phyloP scores from a whole-genome alignment of 2,888 invertebrate genomes.

The Anthophora plumipes region DNA sequence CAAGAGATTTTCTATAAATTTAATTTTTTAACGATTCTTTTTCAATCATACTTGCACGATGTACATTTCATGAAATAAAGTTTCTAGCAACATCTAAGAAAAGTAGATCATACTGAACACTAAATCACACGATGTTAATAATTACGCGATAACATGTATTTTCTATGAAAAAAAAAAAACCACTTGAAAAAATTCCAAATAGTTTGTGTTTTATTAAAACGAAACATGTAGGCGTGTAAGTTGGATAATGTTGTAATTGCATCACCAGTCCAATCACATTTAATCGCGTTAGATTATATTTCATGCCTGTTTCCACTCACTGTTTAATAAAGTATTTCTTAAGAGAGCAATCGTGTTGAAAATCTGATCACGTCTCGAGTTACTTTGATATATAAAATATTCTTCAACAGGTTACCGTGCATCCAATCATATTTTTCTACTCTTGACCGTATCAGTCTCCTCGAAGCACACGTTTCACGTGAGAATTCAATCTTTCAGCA shows the following conservation, averaged over 20 bases:
- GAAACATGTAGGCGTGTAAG: too few relatives aligned
- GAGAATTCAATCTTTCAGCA: background rate
- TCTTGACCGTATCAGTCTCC: background rate
- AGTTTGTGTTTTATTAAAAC: too few relatives aligned
- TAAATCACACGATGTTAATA: too few relatives aligned
- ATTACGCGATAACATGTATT: too few relatives aligned
- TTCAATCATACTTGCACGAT: too few relatives aligned
- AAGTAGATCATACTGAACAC: too few relatives aligned
- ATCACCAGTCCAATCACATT: constrained; percentile 15
- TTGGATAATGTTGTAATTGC: constrained; percentile 10
- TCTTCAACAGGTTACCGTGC: background rate
- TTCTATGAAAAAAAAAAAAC: too few relatives aligned
- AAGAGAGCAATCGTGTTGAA: constrained; percentile 31
- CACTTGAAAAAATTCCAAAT: too few relatives aligned
- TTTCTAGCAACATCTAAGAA: too few relatives aligned
- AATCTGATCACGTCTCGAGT: constrained; percentile 15
- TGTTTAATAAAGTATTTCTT: constrained; percentile 34
- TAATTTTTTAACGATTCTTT: too few relatives aligned
- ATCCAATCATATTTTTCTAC: background rate
- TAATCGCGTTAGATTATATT: constrained; percentile 21
- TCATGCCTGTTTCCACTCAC: constrained; percentile 16
- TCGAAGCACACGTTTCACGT: background rate
- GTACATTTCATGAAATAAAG: too few relatives aligned
- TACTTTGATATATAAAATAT: constrained; percentile 15
- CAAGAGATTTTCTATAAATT: too few relatives aligned